Percentiles rank a stretch among this genome's conserved stretches.
Conservation (phyloP, 37 sponge, comb jelly and placozoan genomes). For the Diacarnus erythraeanus region DNA sequence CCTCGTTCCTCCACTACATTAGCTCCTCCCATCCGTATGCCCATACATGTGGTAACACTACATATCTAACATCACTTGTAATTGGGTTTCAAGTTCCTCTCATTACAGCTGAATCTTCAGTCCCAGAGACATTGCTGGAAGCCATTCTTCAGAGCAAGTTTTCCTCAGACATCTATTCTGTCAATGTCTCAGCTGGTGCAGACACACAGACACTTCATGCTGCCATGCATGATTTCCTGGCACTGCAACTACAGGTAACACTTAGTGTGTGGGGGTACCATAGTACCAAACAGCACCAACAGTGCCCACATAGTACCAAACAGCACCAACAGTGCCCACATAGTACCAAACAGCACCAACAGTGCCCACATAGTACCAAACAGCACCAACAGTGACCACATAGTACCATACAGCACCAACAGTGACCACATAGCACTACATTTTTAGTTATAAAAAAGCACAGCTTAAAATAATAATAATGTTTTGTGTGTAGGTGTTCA, state of each 20-base stretch:
- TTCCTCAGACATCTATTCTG: constrained; percentile 19
- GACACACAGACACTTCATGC: neutral
- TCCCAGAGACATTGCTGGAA: constrained; percentile 16
- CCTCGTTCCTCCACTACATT: constrained; percentile 75
- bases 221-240: constrained; percentile 10
- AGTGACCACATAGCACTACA: too few relatives aligned
- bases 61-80: too few relatives aligned
- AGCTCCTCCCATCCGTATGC: constrained; percentile 39
- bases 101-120: constrained; percentile 12
- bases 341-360: too few relatives aligned
- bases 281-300: too few relatives aligned
- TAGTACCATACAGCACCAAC: too few relatives aligned
- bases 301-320: too few relatives aligned
- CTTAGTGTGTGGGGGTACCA: too few relatives aligned
- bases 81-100: neutral
- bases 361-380: too few relatives aligned
- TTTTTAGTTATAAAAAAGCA: too few relatives aligned
- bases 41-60: constrained; percentile 75
- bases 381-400: too few relatives aligned
- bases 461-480: too few relatives aligned
- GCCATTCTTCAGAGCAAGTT: constrained; percentile 16
- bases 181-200: constrained; percentile 1
- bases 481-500: neutral
- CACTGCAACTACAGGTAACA: constrained; percentile 15
- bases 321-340: too few relatives aligned